Evolutionary conservation across 2,888 invertebrate genomes (phyloP).

Genomic region (Rugalucina vietnamica): DNA sequence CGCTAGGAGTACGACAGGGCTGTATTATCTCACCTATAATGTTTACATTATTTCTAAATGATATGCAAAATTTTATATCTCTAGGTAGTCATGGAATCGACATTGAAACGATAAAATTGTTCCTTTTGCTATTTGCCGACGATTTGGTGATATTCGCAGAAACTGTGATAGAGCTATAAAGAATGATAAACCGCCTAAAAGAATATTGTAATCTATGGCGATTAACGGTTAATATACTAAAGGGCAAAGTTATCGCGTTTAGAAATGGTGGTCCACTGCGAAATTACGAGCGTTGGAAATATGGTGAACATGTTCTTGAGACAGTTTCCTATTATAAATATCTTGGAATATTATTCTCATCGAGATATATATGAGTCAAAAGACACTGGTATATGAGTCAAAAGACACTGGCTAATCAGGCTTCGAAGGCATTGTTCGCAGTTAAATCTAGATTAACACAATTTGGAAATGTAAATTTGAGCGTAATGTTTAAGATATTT

Average conservation of each 20-base stretch:
- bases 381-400: not conserved
- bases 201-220: not conserved
- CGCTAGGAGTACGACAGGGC: not conserved
- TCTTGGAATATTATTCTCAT: not conserved
- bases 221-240: not conserved
- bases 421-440: not conserved
- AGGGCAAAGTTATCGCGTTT: constrained; percentile 6
- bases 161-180: not conserved
- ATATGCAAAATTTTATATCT: not conserved
- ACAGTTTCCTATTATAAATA: constrained; percentile 6
- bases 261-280: not conserved
- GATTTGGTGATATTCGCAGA: not conserved
- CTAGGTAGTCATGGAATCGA: not conserved
- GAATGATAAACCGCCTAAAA: not conserved
- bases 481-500: not conserved
- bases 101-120: not conserved
- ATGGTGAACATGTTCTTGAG: not conserved
- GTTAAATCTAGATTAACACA: not conserved
- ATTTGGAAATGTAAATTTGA: not conserved
- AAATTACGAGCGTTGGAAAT: not conserved
- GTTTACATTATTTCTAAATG: not conserved
- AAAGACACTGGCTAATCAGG: not conserved
- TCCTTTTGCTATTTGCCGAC: not conserved
- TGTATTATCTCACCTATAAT: not conserved
- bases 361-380: not conserved